phyloP scores from a whole-genome alignment of 2,113 vertebrate species.

The Ceyx margarethae region DNA sequence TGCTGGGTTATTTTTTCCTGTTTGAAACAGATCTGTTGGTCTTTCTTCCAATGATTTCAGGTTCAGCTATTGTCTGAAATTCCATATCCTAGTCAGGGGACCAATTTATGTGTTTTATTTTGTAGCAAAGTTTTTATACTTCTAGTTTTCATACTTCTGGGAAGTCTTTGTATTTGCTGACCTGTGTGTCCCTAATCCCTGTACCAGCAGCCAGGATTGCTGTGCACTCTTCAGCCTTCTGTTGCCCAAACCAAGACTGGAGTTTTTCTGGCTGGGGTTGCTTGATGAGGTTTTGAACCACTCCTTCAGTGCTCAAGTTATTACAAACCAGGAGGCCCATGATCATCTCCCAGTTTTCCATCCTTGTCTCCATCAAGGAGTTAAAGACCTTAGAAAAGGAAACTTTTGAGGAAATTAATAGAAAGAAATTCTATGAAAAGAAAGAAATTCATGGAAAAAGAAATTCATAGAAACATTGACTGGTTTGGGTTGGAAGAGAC shows the following conservation, averaged over 20 bases:
- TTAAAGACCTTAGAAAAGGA: background rate
- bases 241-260: fast-evolving
- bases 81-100: background rate
- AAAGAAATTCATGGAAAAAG: no score
- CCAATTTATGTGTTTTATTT: background rate
- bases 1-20: background rate
- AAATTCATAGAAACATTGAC: background rate
- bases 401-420: background rate
- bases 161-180: background rate
- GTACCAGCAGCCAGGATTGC: background rate
- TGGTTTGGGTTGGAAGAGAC: background rate
- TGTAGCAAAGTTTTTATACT: background rate
- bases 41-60: fast-evolving
- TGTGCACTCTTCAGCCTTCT: background rate
- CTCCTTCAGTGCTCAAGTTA: fast-evolving
- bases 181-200: background rate
- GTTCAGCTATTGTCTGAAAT: background rate
- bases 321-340: background rate
- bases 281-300: background rate
- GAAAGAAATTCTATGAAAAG: no score
- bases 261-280: background rate
- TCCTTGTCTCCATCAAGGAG: background rate
- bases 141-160: no score
- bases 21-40: background rate
- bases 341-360: background rate